These are phyloP conservation scores for Celastrina argiolus DNA, from an alignment of 2,888 invertebrate genomes.

Conservation along the genomic window DNA sequence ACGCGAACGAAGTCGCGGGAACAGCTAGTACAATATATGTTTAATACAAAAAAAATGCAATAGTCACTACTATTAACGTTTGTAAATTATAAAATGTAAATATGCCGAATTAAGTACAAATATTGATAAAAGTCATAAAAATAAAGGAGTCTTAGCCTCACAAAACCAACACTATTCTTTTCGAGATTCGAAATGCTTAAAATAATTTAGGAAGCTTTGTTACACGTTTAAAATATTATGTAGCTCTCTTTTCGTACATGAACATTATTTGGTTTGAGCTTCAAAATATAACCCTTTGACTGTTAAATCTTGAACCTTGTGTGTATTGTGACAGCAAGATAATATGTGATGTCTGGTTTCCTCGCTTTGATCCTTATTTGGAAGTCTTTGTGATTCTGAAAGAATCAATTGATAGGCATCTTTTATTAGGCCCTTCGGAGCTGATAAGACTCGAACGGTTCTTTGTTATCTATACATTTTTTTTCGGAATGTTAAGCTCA, in stretches of 20 bases:
- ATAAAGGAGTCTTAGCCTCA: no score
- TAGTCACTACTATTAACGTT: no score
- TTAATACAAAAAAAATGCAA: no score
- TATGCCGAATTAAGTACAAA: no score
- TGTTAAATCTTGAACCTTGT: neutral
- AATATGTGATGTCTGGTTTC: slow-evolving; percentile 9
- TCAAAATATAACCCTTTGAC: neutral
- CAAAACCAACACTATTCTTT: no score
- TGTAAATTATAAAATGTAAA: no score
- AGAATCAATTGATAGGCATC: slow-evolving; percentile 9
- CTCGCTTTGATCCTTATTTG: neutral
- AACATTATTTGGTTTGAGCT: neutral
- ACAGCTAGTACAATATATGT: no score
- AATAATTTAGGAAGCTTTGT: no score
- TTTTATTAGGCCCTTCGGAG: neutral
- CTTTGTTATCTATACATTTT: neutral
- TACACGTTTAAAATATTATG: neutral
- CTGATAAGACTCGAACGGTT: neutral
- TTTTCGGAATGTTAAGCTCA: neutral
- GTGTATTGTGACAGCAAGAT: neutral
- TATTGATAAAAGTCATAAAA: no score
- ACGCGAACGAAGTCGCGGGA: no score
- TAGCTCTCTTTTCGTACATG: neutral
- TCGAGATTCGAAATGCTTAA: no score
- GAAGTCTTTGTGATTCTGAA: slow-evolving; percentile 15